Conservation (phyloP, 2,113 vertebrate species). For the Nerophis lumbriciformis region DNA sequence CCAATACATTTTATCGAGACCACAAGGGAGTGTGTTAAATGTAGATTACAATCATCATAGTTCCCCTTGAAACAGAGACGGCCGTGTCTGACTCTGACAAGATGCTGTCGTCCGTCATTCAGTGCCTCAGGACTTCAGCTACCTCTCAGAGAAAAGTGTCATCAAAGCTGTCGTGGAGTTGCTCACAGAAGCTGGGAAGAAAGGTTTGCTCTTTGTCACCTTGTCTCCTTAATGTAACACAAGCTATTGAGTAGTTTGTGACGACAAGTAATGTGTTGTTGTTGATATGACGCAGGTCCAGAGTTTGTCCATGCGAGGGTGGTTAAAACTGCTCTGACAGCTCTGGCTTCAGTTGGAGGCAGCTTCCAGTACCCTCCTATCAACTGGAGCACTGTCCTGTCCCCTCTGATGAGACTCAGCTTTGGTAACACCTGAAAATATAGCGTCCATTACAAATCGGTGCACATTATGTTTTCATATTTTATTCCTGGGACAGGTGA, state of each 20-base stretch:
- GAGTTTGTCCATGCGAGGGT: conserved; percentile 67
- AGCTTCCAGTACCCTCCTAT: conserved; percentile 86
- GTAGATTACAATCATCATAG: too few relatives aligned
- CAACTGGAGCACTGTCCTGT: conserved; percentile 87
- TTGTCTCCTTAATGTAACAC: too few relatives aligned
- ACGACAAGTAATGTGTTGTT: too few relatives aligned
- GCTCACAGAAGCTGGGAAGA: conserved; percentile 81
- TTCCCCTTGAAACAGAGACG: not conserved
- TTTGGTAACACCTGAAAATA: conserved; percentile 74
- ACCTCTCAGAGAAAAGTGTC: conserved; percentile 87
- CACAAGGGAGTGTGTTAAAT: too few relatives aligned
- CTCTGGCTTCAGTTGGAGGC: conserved; percentile 75
- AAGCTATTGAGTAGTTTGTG: too few relatives aligned
- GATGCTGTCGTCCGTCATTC: conserved; percentile 2
- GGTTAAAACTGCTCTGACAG: conserved; percentile 75
- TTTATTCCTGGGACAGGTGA: conserved; percentile 68
- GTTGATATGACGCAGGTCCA: conserved; percentile 71
- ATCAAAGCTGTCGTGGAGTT: conserved; percentile 80
- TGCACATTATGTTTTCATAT: not conserved
- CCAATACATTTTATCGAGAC: too few relatives aligned
- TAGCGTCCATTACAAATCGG: rapidly evolving
- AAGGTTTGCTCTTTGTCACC: conserved; percentile 60
- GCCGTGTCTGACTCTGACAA: not conserved
- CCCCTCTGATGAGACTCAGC: conserved; percentile 88
- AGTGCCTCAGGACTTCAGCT: conserved; percentile 92